Conservation (phyloP, 2,113 vertebrate species). For the Xiphophorus maculatus region DNA sequence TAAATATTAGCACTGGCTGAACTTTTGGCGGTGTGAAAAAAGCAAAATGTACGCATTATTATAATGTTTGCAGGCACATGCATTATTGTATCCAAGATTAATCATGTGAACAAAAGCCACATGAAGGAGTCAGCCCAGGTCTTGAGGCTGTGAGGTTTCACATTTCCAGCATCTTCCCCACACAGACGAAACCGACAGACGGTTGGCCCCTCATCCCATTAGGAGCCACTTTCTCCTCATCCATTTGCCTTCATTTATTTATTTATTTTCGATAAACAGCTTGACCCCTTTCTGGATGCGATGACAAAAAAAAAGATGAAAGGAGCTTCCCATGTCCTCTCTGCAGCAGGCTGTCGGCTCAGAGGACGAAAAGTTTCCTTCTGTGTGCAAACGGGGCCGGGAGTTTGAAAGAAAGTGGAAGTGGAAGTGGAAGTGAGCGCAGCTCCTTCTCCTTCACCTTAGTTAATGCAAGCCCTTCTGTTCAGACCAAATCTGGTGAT, state of each 20-base stretch:
- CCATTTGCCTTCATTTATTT: neutral
- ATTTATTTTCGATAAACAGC: neutral
- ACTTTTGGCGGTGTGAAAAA: too few relatives aligned
- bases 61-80: too few relatives aligned
- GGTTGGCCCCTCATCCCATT: slow-evolving; percentile 8
- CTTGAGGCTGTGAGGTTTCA: neutral
- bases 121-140: too few relatives aligned
- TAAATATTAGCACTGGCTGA: too few relatives aligned
- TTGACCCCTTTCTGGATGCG: slow-evolving; percentile 1
- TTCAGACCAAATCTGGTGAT: too few relatives aligned
- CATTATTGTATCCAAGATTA: too few relatives aligned
- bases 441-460: neutral
- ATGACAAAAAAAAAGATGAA: neutral
- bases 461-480: too few relatives aligned
- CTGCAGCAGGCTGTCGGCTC: neutral
- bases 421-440: neutral
- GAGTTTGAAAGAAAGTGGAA: neutral
- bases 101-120: too few relatives aligned
- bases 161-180: too few relatives aligned
- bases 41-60: too few relatives aligned
- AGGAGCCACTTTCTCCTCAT: slow-evolving; percentile 13
- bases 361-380: neutral
- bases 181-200: too few relatives aligned
- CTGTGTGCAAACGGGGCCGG: neutral
- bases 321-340: neutral